phyloP scores from a whole-genome alignment of 2,888 invertebrate species.

The Alentia gelatinosa region DNA sequence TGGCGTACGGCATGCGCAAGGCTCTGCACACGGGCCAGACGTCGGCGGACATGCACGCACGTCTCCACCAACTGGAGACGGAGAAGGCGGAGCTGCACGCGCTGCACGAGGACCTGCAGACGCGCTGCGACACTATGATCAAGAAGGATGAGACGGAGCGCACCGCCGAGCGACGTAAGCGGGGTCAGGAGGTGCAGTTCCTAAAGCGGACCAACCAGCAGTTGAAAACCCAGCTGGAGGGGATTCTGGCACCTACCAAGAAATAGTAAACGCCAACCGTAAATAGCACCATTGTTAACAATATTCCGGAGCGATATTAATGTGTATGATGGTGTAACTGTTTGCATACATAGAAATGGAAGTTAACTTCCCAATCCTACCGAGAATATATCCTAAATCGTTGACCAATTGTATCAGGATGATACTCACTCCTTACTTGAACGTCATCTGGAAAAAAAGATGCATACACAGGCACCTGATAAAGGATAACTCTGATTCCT shows the following conservation, averaged over 20 bases:
- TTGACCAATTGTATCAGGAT: too few relatives aligned
- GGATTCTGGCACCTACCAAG: conserved; percentile 96
- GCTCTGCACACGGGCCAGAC: conserved; percentile 96
- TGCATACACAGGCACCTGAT: too few relatives aligned
- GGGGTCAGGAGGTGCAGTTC: conserved; percentile 94
- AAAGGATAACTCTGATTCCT: too few relatives aligned
- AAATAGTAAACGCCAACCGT: neutral
- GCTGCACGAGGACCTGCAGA: conserved; percentile 82
- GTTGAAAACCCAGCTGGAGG: conserved; percentile 95
- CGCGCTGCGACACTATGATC: conserved; percentile 81
- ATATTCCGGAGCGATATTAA: neutral
- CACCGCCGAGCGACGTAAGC: conserved; percentile 94
- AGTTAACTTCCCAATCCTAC: too few relatives aligned
- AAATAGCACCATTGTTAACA: neutral
- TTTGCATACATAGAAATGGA: too few relatives aligned
- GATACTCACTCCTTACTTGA: too few relatives aligned
- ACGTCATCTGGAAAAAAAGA: too few relatives aligned
- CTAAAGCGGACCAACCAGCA: conserved; percentile 96
- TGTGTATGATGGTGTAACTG: neutral
- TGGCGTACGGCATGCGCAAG: conserved; percentile 98
- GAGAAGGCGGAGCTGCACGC: conserved; percentile 91
- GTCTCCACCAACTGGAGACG: conserved; percentile 84
- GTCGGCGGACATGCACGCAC: conserved; percentile 82
- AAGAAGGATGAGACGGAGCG: conserved; percentile 86
- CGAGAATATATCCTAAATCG: too few relatives aligned